phyloP scores from a whole-genome alignment of 1,140 invertebrate species.

The Drosophila tristis region DNA sequence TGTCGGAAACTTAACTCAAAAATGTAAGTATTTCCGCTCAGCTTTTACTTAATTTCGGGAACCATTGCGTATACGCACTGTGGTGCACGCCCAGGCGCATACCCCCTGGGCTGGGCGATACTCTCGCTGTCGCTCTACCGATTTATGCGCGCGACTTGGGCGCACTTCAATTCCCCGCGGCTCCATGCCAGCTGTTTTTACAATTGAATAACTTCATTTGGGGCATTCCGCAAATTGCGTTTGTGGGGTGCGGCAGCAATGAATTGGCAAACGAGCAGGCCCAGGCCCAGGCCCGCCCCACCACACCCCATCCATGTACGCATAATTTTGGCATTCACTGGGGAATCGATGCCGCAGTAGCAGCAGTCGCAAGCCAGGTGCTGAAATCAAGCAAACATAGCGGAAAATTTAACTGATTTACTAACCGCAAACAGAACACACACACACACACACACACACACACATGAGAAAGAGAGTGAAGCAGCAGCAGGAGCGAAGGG shows the following conservation, averaged over 20 bases:
- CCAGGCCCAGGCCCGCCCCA: too few relatives aligned
- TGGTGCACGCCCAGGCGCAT: background rate
- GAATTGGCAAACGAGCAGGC: constrained; percentile 32
- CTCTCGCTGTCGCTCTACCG: constrained; percentile 1
- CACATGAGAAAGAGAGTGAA: too few relatives aligned
- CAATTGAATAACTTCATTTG: constrained; percentile 79
- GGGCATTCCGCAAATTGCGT: constrained; percentile 69
- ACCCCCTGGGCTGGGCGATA: constrained; percentile 13
- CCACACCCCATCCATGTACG: background rate
- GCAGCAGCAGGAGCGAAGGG: background rate
- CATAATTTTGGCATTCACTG: constrained; percentile 43
- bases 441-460: too few relatives aligned
- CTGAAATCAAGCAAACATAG: too few relatives aligned
- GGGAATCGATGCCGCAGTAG: constrained; percentile 38
- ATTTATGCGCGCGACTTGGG: constrained; percentile 1
- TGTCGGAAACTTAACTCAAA: constrained; percentile 28
- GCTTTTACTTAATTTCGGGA: constrained; percentile 49
- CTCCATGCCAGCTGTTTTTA: constrained; percentile 75
- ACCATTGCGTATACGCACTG: constrained; percentile 64
- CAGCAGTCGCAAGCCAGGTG: background rate
- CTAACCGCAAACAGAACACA: too few relatives aligned
- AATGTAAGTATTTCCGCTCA: constrained; percentile 52
- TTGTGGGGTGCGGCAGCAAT: constrained; percentile 37
- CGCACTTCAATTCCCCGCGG: constrained; percentile 54
- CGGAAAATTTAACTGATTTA: too few relatives aligned